Evolutionary conservation across 2,113 vertebrate species (phyloP), one percentile per base, ranked within the genome.

Genomic region (Stigmatopora argus): DNA sequence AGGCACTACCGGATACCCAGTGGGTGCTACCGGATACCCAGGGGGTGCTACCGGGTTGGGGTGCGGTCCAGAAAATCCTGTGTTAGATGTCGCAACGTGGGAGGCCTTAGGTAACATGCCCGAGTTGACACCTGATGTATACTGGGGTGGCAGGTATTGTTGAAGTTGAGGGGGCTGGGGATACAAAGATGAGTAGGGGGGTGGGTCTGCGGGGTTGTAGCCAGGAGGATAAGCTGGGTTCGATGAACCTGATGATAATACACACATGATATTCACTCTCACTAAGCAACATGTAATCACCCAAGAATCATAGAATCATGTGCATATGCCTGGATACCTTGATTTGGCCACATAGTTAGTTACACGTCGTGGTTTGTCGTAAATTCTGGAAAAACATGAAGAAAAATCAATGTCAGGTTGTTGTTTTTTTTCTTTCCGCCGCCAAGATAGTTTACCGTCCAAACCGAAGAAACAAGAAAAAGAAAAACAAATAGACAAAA

Each of bases 261-360:
- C 58, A 70, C 38, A 12, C 11, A 70, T 5, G 62, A 56, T 17
- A 31, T 17, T 15, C 13, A 31, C 4, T 47, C 9, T 65, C 23
- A 34, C 12, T 19, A 53, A 67, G 31, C 5, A n/a, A 62, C 17
- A 1, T 13, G 23, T 17, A 26, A 12, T 21, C 52, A 41, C n/a
- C 13, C 12, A 23, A 23, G 4, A 53, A 53, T 53, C n/a, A 21
- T 3, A 41, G 38, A 41, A 10, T n/a, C 11, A 53, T 56, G 23
- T 64, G 19, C 67, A n/a, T 62, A 5, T 31, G 26, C 26, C 14
- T 31, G 11, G 26, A 26, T 67, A 92, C 90, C 90, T 89, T 91
- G 79, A 80, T 86, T 88, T 52, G 90, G 89, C 86, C 88, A 83
- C 90, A 90, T 91, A 19, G 31, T 76, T 91, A 19, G 31, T 76